A percentile compares a stretch with the other conserved stretches of the same genome.
phyloP scores from a whole-genome alignment of 2,797 vertebrate species.

The Apogon hyalosoma region DNA sequence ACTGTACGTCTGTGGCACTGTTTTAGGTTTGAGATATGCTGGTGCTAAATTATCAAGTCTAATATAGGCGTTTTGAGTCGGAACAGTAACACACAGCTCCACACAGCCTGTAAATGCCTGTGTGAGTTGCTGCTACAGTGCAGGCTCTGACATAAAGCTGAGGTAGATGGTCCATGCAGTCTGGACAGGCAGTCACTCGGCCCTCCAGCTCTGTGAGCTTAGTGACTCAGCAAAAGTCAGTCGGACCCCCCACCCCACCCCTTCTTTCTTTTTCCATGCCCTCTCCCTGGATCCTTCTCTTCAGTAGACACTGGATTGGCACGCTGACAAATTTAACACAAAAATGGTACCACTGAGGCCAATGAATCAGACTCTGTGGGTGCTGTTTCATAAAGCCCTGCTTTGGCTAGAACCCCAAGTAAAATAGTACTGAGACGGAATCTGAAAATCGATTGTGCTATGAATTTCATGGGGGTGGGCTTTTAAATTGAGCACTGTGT shows the following conservation, averaged over 20 bases:
- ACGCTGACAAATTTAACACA: slow-evolving; percentile 45
- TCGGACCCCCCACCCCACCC: not conserved
- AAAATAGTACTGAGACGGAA: slow-evolving; percentile 14
- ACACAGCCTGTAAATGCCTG: slow-evolving; percentile 4
- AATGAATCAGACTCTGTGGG: slow-evolving; percentile 44
- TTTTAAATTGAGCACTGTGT: slow-evolving; percentile 26
- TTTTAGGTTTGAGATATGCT: slow-evolving; percentile 15
- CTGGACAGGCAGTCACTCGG: slow-evolving; percentile 50
- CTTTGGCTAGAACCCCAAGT: slow-evolving; percentile 10
- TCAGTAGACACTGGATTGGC: slow-evolving; percentile 44
- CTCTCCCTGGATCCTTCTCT: slow-evolving; percentile 32
- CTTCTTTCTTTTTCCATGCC: slow-evolving; percentile 10
- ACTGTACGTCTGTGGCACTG: not conserved
- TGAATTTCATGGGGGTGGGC: slow-evolving; percentile 22
- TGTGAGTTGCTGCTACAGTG: slow-evolving; percentile 26
- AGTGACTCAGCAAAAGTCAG: slow-evolving; percentile 70
- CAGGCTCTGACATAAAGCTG: slow-evolving; percentile 14
- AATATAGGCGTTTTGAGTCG: not conserved
- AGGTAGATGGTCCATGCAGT: slow-evolving; percentile 28
- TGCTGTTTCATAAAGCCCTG: slow-evolving; percentile 18
- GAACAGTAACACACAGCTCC: not conserved
- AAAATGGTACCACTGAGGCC: slow-evolving; percentile 38
- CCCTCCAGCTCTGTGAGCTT: slow-evolving; percentile 42
- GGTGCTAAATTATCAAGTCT: slow-evolving; percentile 2
- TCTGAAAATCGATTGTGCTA: slow-evolving; percentile 26